Evolutionary conservation across 2,888 invertebrate genomes (phyloP), one percentile per base, ranked within the genome.

Genomic region (Micoletzkya japonica): DNA sequence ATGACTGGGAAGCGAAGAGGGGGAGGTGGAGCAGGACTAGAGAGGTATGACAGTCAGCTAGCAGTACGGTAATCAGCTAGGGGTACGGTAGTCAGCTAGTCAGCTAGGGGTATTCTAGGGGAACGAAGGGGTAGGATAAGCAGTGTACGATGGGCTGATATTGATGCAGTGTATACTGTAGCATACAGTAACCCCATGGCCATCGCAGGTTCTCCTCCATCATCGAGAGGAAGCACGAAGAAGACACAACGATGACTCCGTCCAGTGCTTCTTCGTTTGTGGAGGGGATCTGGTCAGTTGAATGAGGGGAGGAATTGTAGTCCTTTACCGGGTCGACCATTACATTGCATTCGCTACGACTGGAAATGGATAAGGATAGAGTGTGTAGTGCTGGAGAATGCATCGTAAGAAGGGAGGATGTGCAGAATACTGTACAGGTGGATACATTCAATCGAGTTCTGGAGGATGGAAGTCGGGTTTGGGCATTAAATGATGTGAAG

Each of bases 241-340:
- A 6, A 28, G 54, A 28, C 34, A 10, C n/a, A 54, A 36, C 4
- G 64, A 66, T 7, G 10, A 24, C 20, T 20, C 34, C 17, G 36
- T 66, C 2, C 1, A 34, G 0, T 66, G 64, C 14, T 37, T 68
- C 24, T 36, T 68, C 44, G 57, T 68, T 0, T 44, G 68, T 30
- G 68, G 58, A 17, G 68, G 57, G 14, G 68, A 68, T 49, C 37
- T 68, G 49, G 64, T 66, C 4, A 64, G 63, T 1, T n/a, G n/a
- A n/a, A n/a, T 59, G 28, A 32, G 10, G 17, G 10, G 14, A 20
- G 3, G 3, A 37, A 37, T 37, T 26, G 32, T 2, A 57, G 30
- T 34, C 28, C 7, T 56, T 24, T 17, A 3, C n/a, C n/a, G n/a
- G n/a, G n/a, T n/a, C n/a, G n/a, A n/a, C n/a, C n/a, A n/a, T n/a